Evolutionary conservation across 2,888 invertebrate species (phyloP).

Genomic region (Harpalus rubripes): DNA sequence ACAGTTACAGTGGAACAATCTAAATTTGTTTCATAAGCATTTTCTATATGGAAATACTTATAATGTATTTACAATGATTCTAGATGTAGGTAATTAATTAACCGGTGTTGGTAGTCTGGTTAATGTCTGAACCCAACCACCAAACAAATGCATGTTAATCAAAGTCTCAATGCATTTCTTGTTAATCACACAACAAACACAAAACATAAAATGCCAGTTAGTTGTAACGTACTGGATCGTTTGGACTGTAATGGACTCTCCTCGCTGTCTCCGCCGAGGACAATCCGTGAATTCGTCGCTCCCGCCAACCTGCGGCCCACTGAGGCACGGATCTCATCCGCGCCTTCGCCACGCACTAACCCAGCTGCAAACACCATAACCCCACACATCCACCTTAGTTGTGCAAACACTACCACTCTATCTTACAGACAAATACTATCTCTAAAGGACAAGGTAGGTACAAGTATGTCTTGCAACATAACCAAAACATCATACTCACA

Average conservation of each 20-base stretch:
- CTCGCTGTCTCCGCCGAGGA: slow-evolving; percentile 85
- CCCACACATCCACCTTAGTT: slow-evolving; percentile 71
- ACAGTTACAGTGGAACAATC: too few relatives aligned
- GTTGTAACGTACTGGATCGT: slow-evolving; percentile 87
- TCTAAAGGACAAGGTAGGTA: slow-evolving; percentile 10
- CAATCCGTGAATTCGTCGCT: slow-evolving; percentile 76
- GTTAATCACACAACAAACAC: slow-evolving; percentile 12
- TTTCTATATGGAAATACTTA: background rate
- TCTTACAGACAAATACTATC: background rate
- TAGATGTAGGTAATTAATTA: background rate
- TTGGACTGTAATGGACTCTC: slow-evolving; percentile 91
- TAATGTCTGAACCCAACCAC: slow-evolving; percentile 1
- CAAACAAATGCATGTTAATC: slow-evolving; percentile 2
- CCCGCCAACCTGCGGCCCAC: slow-evolving; percentile 80
- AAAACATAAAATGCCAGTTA: slow-evolving; percentile 40
- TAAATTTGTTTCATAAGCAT: too few relatives aligned
- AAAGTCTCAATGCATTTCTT: slow-evolving; percentile 33
- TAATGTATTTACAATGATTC: background rate
- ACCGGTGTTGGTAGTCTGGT: background rate
- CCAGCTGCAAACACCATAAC: slow-evolving; percentile 75
- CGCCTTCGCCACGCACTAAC: slow-evolving; percentile 73
- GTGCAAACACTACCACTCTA: slow-evolving; percentile 21
- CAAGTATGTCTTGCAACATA: slow-evolving; percentile 28
- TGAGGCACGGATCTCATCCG: slow-evolving; percentile 75
- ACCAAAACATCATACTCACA: too few relatives aligned